Percentiles rank a stretch among this genome's conserved stretches.
Conservation (phyloP, 2,888 invertebrate species). For the Chironomus tentans region DNA sequence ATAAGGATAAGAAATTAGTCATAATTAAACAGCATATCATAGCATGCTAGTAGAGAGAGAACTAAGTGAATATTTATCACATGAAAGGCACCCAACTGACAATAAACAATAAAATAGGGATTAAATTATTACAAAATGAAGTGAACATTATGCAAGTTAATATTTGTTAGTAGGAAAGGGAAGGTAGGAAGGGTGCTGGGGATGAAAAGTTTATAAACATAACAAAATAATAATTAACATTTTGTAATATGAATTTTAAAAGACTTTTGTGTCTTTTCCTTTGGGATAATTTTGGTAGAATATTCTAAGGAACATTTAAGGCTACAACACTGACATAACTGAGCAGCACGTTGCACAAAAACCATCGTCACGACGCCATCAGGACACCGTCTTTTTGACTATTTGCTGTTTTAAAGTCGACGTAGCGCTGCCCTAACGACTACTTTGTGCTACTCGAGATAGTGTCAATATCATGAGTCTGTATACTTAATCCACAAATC, state of each 20-base stretch:
- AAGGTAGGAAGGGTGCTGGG: too few species aligned
- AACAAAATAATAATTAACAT: constrained; percentile 26
- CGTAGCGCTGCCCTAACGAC: too few species aligned
- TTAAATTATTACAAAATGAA: constrained; percentile 41
- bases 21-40: constrained; percentile 32
- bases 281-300: background rate
- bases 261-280: background rate
- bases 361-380: too few species aligned
- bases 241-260: constrained; percentile 1
- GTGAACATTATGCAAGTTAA: constrained; percentile 14
- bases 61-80: constrained; percentile 46
- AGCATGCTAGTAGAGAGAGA: constrained; percentile 34
- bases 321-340: too few species aligned
- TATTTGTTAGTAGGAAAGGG: background rate
- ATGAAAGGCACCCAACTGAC: constrained; percentile 22
- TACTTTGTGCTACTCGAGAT: too few species aligned
- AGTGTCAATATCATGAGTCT: too few species aligned
- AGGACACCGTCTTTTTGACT: too few species aligned
- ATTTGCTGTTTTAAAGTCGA: too few species aligned
- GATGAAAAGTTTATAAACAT: constrained; percentile 10
- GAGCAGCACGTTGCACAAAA: too few species aligned
- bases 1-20: background rate
- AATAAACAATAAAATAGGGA: constrained; percentile 41
- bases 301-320: too few species aligned
- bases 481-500: too few species aligned